phyloP scores from a whole-genome alignment of 2,113 vertebrate species.

The Oreochromis tanganicae region DNA sequence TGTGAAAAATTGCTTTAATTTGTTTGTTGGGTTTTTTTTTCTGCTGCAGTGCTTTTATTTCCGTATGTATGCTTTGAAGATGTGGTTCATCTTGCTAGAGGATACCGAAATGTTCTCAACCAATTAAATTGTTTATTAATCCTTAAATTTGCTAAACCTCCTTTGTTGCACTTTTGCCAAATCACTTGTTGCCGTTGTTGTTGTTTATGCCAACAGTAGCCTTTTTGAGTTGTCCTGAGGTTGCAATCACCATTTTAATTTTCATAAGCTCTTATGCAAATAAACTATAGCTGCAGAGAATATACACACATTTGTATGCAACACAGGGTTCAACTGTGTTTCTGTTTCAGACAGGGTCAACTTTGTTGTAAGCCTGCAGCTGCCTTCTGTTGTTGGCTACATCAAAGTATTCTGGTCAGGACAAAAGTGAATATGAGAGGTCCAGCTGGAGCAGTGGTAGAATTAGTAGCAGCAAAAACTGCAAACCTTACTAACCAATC shows the following conservation, averaged over 20 bases:
- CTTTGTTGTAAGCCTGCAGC: conserved; percentile 21
- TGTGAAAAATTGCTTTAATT: background rate
- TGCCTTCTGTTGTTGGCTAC: background rate
- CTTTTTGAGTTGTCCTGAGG: background rate
- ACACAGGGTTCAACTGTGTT: background rate
- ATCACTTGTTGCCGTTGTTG: background rate
- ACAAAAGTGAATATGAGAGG: conserved; percentile 4
- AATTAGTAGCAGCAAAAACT: background rate
- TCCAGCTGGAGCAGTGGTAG: background rate
- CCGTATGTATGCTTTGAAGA: background rate
- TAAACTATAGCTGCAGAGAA: background rate
- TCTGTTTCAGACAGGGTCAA: conserved; percentile 20
- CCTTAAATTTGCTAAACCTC: background rate
- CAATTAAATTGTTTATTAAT: background rate
- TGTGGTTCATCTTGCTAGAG: background rate
- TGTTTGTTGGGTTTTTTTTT: background rate
- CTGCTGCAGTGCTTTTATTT: background rate
- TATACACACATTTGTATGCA: conserved; percentile 30
- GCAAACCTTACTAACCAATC: background rate
- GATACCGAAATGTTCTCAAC: background rate
- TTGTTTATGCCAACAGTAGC: background rate
- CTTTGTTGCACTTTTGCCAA: background rate
- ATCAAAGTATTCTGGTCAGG: conserved; percentile 21
- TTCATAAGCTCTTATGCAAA: conserved; percentile 18
- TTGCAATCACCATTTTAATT: background rate